Base-by-base conservation (phyloP, 1,140 invertebrate species). In the Drosophila tsacasi region DNA sequence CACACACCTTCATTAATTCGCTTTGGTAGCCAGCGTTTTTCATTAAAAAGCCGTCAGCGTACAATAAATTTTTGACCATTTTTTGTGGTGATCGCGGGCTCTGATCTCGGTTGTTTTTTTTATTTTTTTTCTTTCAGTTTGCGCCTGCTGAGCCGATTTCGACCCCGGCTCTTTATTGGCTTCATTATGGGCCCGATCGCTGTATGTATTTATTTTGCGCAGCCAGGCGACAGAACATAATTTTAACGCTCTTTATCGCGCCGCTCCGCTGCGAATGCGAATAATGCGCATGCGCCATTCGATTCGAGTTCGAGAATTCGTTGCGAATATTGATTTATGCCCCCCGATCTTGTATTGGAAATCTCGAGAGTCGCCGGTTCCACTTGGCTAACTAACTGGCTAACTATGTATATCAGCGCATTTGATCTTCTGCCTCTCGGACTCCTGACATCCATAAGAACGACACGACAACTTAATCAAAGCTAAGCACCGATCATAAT, bases 11-110 rank as follows among this genome's bases (percentile, higher is more conserved):
- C 86, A 89, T 89, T 89, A 89, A 89, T 89, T 89, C 85, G 82
- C 52, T 78, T 85, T 91, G 85, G 85, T 89, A 89, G 85, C 79
- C 81, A 85, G 65, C 80, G 85, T 90, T 89, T 89, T 89, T 89
- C 85, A 89, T 89, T 89, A 89, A 89, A 89, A 89, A 89, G 85
- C 85, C 85, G 85, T 89, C 85, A 89, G 82, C 86, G 86, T 89
- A 90, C 81, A 85, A 89, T 89, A 89, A 85, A 89, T 89, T 89
- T 57, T 90, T 82, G 67, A 76, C 63, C 67, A 79, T 79, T 79
- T 79, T 79, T 77, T 78, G 42, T 59, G 32, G 8, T 39, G 52
- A 55, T 39, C 52, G 32, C 52, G 35, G 54, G 35, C 54, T 40
- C 54, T 39, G 30, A 46, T 42, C 61, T 68, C 40, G 59, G 39